Evolutionary conservation across 2,888 invertebrate species (phyloP).

Genomic region (Machimus rusticus): DNA sequence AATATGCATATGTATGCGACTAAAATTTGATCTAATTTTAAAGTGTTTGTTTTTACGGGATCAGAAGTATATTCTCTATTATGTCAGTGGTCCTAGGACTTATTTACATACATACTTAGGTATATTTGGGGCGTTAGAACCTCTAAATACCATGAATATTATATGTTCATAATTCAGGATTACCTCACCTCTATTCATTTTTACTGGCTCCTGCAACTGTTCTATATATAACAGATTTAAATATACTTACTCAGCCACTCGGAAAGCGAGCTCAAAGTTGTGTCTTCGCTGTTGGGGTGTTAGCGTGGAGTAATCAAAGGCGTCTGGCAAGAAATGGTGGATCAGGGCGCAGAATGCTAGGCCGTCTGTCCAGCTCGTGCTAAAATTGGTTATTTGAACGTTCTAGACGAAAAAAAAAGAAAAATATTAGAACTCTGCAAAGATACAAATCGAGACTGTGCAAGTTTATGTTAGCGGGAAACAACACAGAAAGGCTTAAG

Average conservation of each 20-base stretch:
- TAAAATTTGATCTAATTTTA: too few relatives aligned
- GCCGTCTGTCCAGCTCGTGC: conserved; percentile 98
- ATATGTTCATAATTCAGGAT: too few relatives aligned
- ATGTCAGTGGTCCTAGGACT: too few relatives aligned
- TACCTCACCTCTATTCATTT: neutral
- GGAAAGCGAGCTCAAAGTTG: conserved; percentile 98
- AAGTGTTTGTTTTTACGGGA: too few relatives aligned
- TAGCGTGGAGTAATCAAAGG: conserved; percentile 93
- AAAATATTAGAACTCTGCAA: conserved; percentile 32
- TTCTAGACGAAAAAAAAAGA: conserved; percentile 70
- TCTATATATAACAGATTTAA: neutral
- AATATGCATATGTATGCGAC: too few relatives aligned
- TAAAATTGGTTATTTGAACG: conserved; percentile 98
- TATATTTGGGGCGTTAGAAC: too few relatives aligned
- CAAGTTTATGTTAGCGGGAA: neutral
- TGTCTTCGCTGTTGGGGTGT: conserved; percentile 88
- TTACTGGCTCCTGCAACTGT: too few relatives aligned
- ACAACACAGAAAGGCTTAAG: conserved; percentile 6
- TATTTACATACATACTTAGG: too few relatives aligned
- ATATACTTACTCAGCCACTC: conserved; percentile 91
- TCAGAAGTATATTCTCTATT: too few relatives aligned
- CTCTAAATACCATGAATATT: too few relatives aligned
- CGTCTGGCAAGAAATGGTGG: conserved; percentile 96
- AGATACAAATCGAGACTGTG: neutral
- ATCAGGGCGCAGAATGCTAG: conserved; percentile 98